Evolutionary conservation across 2,113 vertebrate species (phyloP).

Genomic region (Herpailurus yagouaroundi): DNA sequence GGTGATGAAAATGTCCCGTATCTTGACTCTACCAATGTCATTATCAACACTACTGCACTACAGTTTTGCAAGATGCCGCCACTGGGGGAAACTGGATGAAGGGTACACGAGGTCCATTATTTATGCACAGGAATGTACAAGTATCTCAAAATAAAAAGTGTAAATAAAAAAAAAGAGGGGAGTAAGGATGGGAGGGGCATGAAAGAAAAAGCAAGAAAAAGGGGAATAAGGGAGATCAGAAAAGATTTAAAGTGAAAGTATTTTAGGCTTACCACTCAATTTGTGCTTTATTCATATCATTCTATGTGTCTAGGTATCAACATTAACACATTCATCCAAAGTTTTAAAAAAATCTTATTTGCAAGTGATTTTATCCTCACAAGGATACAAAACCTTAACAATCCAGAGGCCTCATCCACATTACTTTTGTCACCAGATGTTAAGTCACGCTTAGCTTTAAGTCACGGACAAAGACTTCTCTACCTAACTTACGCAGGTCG

Average conservation of each 20-base stretch:
- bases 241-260: background rate
- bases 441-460: background rate
- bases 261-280: background rate
- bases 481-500: background rate
- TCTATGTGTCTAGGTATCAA: background rate
- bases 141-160: background rate
- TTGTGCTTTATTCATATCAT: background rate
- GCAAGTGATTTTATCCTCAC: background rate
- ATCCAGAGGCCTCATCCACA: background rate
- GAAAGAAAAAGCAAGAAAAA: background rate
- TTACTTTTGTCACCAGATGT: background rate
- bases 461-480: background rate
- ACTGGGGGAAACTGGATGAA: background rate
- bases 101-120: background rate
- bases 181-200: background rate
- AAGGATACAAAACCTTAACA: background rate
- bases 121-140: background rate
- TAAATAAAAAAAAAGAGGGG: background rate
- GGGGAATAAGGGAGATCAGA: background rate
- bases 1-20: background rate
- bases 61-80: background rate
- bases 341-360: conserved; percentile 26
- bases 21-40: background rate
- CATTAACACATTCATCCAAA: background rate
- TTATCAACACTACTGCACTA: accelerated